A percentile compares a stretch with the other conserved stretches of the same genome.
These are phyloP conservation scores for Diadegma fenestrale DNA, from an alignment of 2,888 invertebrate species.

Conservation along the genomic window DNA sequence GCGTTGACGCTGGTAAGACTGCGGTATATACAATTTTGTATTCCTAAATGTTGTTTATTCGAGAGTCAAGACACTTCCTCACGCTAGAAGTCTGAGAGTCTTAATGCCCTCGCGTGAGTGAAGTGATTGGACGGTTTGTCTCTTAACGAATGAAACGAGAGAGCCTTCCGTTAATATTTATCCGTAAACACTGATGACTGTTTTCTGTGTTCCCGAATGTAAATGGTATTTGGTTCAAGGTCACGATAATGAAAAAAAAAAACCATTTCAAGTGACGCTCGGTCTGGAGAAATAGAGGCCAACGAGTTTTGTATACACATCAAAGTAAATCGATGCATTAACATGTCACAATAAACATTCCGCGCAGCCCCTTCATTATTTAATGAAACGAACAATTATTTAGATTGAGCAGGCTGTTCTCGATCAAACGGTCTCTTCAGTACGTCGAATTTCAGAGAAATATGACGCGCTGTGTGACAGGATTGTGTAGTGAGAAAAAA, in stretches of 20 bases:
- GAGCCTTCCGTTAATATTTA: background rate
- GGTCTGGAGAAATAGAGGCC: background rate
- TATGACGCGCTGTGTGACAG: background rate
- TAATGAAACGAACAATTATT: background rate
- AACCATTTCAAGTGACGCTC: slow-evolving; percentile 34
- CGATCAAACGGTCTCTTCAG: background rate
- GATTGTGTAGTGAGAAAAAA: background rate
- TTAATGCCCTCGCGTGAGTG: slow-evolving; percentile 14
- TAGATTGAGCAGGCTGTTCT: background rate
- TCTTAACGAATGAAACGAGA: slow-evolving; percentile 18
- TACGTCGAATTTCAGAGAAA: background rate
- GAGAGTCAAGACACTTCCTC: slow-evolving; percentile 24
- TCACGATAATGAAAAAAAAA: slow-evolving; percentile 47
- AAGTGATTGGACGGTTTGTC: slow-evolving; percentile 29
- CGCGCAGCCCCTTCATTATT: background rate
- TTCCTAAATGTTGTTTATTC: slow-evolving; percentile 36
- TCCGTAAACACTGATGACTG: background rate
- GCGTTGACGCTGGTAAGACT: slow-evolving; percentile 46
- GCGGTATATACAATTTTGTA: slow-evolving; percentile 4
- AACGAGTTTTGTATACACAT: background rate
- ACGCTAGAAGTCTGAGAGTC: background rate
- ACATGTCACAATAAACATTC: background rate
- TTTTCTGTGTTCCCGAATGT: slow-evolving; percentile 14
- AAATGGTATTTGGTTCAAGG: slow-evolving; percentile 54
- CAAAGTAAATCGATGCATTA: background rate